These are phyloP conservation scores for Napeogenes sylphis DNA, from an alignment of 2,888 invertebrate genomes.

Conservation along the genomic window DNA sequence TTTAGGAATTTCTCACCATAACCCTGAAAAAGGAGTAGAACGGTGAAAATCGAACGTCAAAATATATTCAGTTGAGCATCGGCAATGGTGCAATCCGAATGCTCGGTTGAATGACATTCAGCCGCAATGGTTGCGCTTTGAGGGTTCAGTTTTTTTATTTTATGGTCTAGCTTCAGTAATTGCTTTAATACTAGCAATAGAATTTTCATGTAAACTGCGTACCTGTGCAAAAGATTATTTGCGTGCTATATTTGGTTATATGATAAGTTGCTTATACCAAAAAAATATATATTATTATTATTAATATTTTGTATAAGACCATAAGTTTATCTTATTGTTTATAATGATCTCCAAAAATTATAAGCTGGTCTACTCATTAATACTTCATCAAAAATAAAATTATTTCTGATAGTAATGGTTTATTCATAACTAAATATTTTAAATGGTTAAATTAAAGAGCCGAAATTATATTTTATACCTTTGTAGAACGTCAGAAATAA, in stretches of 20 bases:
- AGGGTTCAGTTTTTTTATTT: constrained; percentile 20
- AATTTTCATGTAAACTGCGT: neutral
- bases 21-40: constrained; percentile 27
- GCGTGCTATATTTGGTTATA: neutral
- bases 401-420: too few relatives aligned
- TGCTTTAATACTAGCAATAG: constrained; percentile 4
- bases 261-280: too few relatives aligned
- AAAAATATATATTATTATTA: too few relatives aligned
- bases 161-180: neutral
- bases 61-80: constrained; percentile 60
- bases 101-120: constrained; percentile 31
- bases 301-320: too few relatives aligned
- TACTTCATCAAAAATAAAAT: too few relatives aligned
- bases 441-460: constrained; percentile 2
- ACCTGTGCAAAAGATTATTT: neutral
- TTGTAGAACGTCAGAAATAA: constrained; percentile 46
- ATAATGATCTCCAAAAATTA: too few relatives aligned
- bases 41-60: constrained; percentile 59
- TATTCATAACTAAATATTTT: neutral
- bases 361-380: too few relatives aligned
- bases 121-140: constrained; percentile 31
- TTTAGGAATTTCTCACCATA: neutral
- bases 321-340: too few relatives aligned
- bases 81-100: constrained; percentile 49
- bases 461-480: constrained; percentile 22